Percentiles rank a stretch among this genome's conserved stretches.
Conservation (phyloP, 2,797 vertebrate species). For the Pangasius krempfi region DNA sequence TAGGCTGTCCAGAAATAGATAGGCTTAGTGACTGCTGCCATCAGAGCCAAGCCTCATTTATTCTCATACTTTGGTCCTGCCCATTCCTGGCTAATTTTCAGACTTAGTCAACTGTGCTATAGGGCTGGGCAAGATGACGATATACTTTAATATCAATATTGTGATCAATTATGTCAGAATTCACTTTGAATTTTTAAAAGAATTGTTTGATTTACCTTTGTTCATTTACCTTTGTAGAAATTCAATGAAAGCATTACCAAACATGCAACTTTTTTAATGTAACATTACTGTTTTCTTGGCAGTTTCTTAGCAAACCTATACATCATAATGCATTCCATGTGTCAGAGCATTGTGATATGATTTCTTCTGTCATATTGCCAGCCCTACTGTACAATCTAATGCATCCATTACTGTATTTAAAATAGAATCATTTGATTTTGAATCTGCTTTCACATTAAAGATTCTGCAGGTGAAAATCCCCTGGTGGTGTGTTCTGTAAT, state of each 20-base stretch:
- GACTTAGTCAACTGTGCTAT: neutral
- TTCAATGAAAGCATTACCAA: neutral
- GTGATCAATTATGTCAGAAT: neutral
- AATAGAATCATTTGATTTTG: neutral
- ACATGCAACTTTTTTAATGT: neutral
- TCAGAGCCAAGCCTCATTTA: neutral
- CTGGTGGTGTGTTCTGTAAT: neutral
- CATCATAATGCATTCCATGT: neutral
- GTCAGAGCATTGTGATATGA: neutral
- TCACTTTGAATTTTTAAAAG: neutral
- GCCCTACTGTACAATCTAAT: neutral
- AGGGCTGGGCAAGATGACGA: neutral
- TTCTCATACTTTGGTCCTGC: neutral
- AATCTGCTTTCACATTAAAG: neutral
- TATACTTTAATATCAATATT: neutral
- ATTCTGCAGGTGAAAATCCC: neutral
- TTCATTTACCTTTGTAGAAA: neutral
- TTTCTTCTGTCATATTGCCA: neutral
- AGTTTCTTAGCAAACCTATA: neutral
- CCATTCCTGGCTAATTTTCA: conserved; percentile 11
- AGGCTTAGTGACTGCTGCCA: neutral
- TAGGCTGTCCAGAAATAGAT: neutral
- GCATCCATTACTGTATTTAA: neutral
- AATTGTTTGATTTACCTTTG: neutral
- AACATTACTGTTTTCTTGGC: neutral